Conservation (phyloP, 2,888 invertebrate species). For the Cephonodes hylas region DNA sequence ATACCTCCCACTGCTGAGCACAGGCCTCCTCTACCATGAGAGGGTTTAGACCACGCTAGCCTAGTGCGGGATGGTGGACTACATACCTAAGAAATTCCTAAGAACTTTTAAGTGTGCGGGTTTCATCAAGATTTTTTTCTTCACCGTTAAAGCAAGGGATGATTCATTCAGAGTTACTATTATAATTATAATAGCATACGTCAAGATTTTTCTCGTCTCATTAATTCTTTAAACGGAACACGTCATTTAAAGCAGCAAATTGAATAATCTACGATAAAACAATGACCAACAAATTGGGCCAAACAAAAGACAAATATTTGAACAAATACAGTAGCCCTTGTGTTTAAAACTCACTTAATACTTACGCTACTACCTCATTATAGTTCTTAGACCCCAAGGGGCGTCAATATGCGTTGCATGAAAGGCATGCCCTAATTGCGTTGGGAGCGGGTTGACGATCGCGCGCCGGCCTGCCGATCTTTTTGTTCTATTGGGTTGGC, state of each 20-base stretch:
- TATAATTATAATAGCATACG: too few species aligned
- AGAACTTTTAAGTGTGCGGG: too few species aligned
- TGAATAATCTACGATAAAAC: neutral
- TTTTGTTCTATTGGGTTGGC: conserved; percentile 1
- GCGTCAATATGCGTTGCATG: conserved; percentile 5
- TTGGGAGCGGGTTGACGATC: conserved; percentile 2
- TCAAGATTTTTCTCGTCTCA: neutral
- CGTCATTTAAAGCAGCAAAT: neutral
- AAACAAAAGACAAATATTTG: neutral
- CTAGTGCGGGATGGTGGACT: too few species aligned
- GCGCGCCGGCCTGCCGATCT: neutral
- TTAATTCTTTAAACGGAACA: too few species aligned
- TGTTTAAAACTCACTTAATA: conserved; percentile 31
- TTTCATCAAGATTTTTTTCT: too few species aligned
- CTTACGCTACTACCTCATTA: conserved; percentile 33
- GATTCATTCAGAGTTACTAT: too few species aligned
- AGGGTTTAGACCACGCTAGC: too few species aligned
- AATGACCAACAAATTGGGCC: neutral
- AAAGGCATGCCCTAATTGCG: conserved; percentile 10
- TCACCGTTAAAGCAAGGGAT: too few species aligned
- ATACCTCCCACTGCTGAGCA: too few species aligned
- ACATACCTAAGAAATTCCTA: too few species aligned
- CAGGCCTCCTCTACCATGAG: too few species aligned
- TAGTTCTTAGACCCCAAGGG: conserved; percentile 10
- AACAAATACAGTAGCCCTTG: conserved; percentile 1